Base-by-base conservation (phyloP, 2,888 invertebrate genomes). In the Pammene aurita region DNA sequence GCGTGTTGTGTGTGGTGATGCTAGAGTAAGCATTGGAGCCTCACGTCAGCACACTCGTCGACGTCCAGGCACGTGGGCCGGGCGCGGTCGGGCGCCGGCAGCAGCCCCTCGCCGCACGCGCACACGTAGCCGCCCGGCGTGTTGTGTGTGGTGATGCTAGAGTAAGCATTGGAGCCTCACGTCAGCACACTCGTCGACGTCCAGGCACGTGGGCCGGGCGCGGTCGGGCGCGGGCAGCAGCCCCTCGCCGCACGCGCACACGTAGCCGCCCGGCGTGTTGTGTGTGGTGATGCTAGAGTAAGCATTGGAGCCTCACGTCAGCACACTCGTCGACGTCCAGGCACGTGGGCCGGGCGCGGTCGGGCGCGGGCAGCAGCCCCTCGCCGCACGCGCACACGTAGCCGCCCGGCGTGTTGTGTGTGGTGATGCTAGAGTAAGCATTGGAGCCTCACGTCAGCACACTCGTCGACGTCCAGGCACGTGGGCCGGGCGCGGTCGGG, bases 231-330 rank as follows among this genome's bases (percentile, higher is more conserved):
- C 94, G 11, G 96, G 94, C 73, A 95, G 87, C 71, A 97, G 88
- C 0, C 97, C 97, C 52, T 94, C 95, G 2, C 94, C 94, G 83
- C 97, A 97, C 38, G 93, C 88, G 81, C 96, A 96, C 50, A 92
- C 87, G 84, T 96, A 96, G 46, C 95, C 94, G 50, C 97, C 97
- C 1, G 94, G 94, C 56, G 94, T 93, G 84, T 97, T 97, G 66
- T 94, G 93, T n/a, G n/a, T n/a, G 2, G 26, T 26, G 26, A 26
- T 26, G 26, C 1, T 26, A 26, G 26, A 26, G 26, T 26, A 26
- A 26, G 26, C 4, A 26, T 1, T 26, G 26, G 38, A 38, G 0
- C 0, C 67, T 78, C 9, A 91, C 91, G 48, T 91, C 89, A 0
- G 84, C 78, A 68, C 92, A 92, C 84, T 92, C 92, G 77, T 92